phyloP scores from a whole-genome alignment of 2,888 invertebrate species.

The Platypus cylindrus region DNA sequence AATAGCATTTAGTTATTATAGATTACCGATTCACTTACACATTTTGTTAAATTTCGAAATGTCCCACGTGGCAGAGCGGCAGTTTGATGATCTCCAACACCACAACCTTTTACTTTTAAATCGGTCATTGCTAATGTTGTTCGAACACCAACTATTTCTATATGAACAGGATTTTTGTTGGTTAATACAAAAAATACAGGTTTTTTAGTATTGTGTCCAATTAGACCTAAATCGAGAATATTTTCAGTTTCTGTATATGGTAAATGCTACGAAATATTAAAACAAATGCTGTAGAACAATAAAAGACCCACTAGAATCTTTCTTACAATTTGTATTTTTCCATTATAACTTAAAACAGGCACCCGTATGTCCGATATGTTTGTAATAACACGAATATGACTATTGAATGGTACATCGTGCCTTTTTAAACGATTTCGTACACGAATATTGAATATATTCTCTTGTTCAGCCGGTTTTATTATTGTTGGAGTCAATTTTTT shows the following conservation, averaged over 20 bases:
- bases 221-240: constrained; percentile 49
- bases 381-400: constrained; percentile 52
- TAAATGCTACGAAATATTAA: constrained; percentile 26
- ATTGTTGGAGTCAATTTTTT: constrained; percentile 47
- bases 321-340: constrained; percentile 48
- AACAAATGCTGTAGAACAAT: background rate
- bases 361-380: constrained; percentile 61
- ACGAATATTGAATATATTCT: constrained; percentile 44
- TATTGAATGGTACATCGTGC: constrained; percentile 45
- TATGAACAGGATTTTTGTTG: constrained; percentile 64
- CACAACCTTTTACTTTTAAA: constrained; percentile 50
- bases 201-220: constrained; percentile 51
- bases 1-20: background rate
- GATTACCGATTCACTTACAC: too few relatives aligned
- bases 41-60: constrained; percentile 31
- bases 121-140: constrained; percentile 46
- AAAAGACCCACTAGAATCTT: constrained; percentile 1
- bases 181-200: constrained; percentile 58
- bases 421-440: constrained; percentile 39
- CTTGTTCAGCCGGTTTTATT: constrained; percentile 45
- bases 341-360: constrained; percentile 61
- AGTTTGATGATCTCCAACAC: constrained; percentile 34
- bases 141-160: constrained; percentile 47
- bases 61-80: constrained; percentile 31
- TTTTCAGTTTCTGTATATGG: constrained; percentile 32